Evolutionary conservation across 2,113 vertebrate genomes (phyloP).

Genomic region (Puma concolor): DNA sequence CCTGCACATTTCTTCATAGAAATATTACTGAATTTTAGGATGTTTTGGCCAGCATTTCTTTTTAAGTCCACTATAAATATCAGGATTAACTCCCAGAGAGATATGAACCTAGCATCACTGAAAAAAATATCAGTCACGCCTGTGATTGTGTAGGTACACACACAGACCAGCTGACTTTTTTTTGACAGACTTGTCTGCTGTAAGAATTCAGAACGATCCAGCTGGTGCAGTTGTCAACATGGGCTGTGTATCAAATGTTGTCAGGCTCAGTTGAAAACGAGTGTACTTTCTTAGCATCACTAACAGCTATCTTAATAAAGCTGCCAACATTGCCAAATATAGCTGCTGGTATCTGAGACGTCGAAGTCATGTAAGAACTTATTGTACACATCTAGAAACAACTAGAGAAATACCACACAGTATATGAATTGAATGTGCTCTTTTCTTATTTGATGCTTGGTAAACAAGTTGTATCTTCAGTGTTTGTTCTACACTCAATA

Average conservation of each 20-base stretch:
- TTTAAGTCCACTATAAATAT: background rate
- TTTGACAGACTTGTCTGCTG: conserved; percentile 40
- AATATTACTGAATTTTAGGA: background rate
- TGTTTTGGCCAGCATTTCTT: background rate
- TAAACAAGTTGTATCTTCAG: background rate
- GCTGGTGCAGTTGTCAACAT: conserved; percentile 26
- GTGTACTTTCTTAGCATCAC: background rate
- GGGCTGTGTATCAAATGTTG: conserved; percentile 21
- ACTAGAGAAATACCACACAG: background rate
- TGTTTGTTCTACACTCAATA: background rate
- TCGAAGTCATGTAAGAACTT: background rate
- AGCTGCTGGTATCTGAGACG: background rate
- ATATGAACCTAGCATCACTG: background rate
- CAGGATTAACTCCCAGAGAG: background rate
- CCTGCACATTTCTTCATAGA: background rate
- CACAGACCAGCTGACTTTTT: background rate
- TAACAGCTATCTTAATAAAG: conserved; percentile 47
- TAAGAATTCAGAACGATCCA: conserved; percentile 37
- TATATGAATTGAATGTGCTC: background rate
- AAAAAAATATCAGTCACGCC: background rate
- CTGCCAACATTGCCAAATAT: background rate
- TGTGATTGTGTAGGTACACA: background rate
- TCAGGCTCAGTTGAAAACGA: conserved; percentile 19
- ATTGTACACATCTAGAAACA: background rate
- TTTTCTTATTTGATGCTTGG: background rate